These are phyloP conservation scores for Xestia rhomboidea DNA, from an alignment of 2,888 invertebrate species.

Conservation along the genomic window DNA sequence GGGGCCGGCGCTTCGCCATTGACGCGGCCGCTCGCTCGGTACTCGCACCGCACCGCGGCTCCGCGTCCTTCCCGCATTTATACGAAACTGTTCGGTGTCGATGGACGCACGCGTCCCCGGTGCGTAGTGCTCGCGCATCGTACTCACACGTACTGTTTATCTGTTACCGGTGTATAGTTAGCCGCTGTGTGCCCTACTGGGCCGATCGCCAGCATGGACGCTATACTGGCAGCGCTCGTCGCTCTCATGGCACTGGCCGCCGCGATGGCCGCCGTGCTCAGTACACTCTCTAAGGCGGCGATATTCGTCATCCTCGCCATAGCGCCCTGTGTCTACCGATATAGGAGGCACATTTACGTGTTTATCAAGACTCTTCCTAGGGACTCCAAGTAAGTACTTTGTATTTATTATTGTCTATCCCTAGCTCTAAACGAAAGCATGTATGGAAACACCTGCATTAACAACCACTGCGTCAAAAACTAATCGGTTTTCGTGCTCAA, in stretches of 20 bases:
- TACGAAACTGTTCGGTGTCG: constrained; percentile 71
- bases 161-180: constrained; percentile 73
- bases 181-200: constrained; percentile 84
- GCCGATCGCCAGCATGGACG: constrained; percentile 89
- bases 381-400: constrained; percentile 92
- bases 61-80: constrained; percentile 75
- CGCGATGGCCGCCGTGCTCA: constrained; percentile 91
- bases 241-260: constrained; percentile 89
- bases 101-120: constrained; percentile 75
- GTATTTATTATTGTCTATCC: constrained; percentile 44
- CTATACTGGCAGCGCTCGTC: constrained; percentile 88
- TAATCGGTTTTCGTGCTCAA: constrained; percentile 24
- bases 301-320: constrained; percentile 92
- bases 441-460: constrained; percentile 59
- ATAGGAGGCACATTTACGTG: constrained; percentile 91
- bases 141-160: constrained; percentile 73
- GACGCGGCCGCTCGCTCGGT: constrained; percentile 72
- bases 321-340: constrained; percentile 89
- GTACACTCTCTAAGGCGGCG: constrained; percentile 93
- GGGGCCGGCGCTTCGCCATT: constrained; percentile 74
- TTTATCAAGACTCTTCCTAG: constrained; percentile 92
- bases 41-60: constrained; percentile 64
- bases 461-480: constrained; percentile 57
- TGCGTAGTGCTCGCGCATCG: constrained; percentile 69
- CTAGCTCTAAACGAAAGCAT: constrained; percentile 31